These are phyloP conservation scores for Branchipolynoe longqiensis DNA, from an alignment of 2,888 invertebrate genomes.

Conservation along the genomic window DNA sequence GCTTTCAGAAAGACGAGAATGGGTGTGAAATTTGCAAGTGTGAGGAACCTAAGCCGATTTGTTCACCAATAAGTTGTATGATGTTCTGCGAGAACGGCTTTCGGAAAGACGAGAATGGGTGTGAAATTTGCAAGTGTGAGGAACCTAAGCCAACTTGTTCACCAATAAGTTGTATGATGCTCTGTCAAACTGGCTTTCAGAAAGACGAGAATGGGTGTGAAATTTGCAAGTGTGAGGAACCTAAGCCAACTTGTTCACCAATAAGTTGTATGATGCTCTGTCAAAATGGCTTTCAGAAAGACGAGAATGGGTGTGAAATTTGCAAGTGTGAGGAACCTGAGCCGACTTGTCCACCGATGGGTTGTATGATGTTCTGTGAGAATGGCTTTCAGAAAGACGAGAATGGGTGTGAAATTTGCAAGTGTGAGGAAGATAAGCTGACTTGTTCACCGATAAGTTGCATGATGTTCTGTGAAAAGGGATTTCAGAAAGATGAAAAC, in stretches of 20 bases:
- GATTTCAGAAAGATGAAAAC: not conserved
- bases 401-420: constrained; percentile 34
- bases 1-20: no score
- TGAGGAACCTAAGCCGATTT: no score
- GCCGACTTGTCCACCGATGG: constrained; percentile 1
- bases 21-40: no score
- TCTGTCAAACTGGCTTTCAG: no score
- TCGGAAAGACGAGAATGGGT: no score
- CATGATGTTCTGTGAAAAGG: not conserved
- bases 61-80: no score
- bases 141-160: no score
- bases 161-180: no score
- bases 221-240: no score
- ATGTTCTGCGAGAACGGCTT: no score
- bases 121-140: no score
- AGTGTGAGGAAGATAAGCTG: not conserved
- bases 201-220: no score
- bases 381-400: constrained; percentile 3
- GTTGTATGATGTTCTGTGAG: constrained; percentile 28
- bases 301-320: constrained; percentile 28
- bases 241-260: constrained; percentile 3
- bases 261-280: constrained; percentile 16
- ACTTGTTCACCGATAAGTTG: not conserved
- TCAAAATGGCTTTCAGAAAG: constrained; percentile 31
- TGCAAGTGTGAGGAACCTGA: constrained; percentile 22